A percentile compares a stretch with the other conserved stretches of the same genome.
Evolutionary conservation across 2,797 vertebrate species (phyloP).

Genomic region (Pseudochirops cupreus): DNA sequence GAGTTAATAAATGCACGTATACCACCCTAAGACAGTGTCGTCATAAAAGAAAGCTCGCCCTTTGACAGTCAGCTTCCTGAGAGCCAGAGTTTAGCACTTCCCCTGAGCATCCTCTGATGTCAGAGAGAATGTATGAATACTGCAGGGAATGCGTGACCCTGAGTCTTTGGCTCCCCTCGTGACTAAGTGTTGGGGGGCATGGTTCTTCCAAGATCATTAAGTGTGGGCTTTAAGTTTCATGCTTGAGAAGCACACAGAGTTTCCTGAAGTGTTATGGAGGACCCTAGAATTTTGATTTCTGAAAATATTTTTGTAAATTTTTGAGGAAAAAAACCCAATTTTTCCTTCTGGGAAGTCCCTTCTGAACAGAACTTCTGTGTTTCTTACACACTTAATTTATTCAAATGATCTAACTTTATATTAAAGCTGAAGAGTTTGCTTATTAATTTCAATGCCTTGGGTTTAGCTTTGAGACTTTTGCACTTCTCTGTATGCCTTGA

Average conservation of each 20-base stretch:
- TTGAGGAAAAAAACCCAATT: not conserved
- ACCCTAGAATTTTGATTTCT: not conserved
- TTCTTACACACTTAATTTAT: not conserved
- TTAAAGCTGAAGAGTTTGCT: not conserved
- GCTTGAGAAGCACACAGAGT: not conserved
- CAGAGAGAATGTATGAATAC: not conserved
- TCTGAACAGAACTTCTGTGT: not conserved
- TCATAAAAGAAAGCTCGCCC: not conserved
- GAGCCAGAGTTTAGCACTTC: not conserved
- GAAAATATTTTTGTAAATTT: not conserved
- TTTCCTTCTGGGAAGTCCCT: not conserved
- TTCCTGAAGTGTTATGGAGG: not conserved
- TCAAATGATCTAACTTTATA: not conserved
- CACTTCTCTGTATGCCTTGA: not conserved
- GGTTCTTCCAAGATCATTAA: not conserved
- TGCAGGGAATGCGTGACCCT: not conserved
- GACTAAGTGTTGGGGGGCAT: not conserved
- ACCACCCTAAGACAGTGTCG: not conserved
- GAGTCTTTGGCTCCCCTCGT: not conserved
- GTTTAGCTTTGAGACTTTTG: not conserved
- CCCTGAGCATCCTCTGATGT: not conserved
- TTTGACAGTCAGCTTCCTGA: not conserved
- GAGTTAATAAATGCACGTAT: not conserved
- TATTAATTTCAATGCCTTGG: not conserved
- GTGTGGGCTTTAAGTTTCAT: not conserved